phyloP scores from a whole-genome alignment of 2,888 invertebrate species.

The Rotaria magnacalcarata region DNA sequence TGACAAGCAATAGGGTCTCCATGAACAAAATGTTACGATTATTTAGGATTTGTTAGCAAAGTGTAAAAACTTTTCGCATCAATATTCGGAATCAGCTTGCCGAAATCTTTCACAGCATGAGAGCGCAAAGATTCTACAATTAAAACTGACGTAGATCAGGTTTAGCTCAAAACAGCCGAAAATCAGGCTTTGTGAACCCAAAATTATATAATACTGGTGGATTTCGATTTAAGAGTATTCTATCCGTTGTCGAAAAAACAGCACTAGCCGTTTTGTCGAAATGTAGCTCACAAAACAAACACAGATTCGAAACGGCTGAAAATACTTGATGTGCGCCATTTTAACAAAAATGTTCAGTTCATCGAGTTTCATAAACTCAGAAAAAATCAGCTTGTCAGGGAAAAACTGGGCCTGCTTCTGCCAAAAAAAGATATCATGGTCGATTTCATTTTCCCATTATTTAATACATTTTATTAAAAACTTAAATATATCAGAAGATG shows the following conservation, averaged over 20 bases:
- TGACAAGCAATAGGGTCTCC: conserved; percentile 14
- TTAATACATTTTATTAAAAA: neutral
- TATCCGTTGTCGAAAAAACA: too few species aligned
- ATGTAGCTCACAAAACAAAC: conserved; percentile 8
- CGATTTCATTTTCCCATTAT: neutral
- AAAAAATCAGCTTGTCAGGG: conserved; percentile 23
- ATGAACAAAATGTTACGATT: neutral
- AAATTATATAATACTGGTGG: neutral
- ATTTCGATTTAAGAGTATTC: neutral
- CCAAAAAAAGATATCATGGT: neutral
- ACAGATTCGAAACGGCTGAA: neutral
- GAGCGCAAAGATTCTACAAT: neutral
- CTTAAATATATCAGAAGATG: too few species aligned
- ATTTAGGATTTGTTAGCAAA: neutral
- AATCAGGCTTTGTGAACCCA: neutral
- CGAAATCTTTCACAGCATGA: neutral
- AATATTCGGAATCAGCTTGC: neutral
- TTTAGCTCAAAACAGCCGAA: neutral
- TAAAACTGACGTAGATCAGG: neutral
- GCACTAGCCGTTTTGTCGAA: neutral
- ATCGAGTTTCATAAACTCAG: neutral
- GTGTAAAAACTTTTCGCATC: conserved; percentile 5
- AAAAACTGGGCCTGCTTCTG: neutral
- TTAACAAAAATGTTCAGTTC: neutral
- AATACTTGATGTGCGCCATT: neutral